Evolutionary conservation across 2,113 vertebrate species (phyloP), one percentile per base, ranked within the genome.

Genomic region (Poeciliopsis turrubarensis): DNA sequence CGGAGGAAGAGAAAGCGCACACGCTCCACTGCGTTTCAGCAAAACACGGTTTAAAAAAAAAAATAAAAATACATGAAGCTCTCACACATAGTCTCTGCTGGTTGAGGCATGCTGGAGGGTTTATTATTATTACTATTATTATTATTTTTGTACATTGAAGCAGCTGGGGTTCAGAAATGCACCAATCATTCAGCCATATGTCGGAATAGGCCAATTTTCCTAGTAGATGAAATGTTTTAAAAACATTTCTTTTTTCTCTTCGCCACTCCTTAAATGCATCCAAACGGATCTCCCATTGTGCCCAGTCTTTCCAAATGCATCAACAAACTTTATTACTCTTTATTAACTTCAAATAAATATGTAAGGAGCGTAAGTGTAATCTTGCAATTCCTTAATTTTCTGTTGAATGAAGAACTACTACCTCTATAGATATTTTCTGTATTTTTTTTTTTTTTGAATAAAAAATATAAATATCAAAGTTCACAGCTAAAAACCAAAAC

Each of bases 11-110:
- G 91, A 26, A 12, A 34, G 27, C 27, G 22, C 14, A 78, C 94
- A 93, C 93, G 95, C 95, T 95, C 89, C 94, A 94, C 79, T 94
- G 94, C 77, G 86, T 92, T 92, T 75, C 57, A 74, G 79, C 67
- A 37, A 81, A 80, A 78, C 77, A 70, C 51, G 22, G 25, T n/a
- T 25, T 25, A 25, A 54, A 57, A 41, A 41, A 41, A 14, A 41
- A 41, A 41, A 39, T 1, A 39, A 39, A 41, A 86, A 89, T 86
- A 82, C 91, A 93, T 86, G 85, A 90, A 91, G 92, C 93, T 83
- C 73, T 72, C 57, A 94, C 93, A 92, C 88, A 87, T 92, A 79
- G 89, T 87, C 91, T 81, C 90, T n/a, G 51, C 51, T 57, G 51
- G 17, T 57, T 57, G n/a, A 10, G 51, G 8, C 84, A 86, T 89